Percentiles rank a stretch among this genome's conserved stretches.
Conservation (phyloP, 1,140 invertebrate species). For the Dufourea novaeangliae region DNA sequence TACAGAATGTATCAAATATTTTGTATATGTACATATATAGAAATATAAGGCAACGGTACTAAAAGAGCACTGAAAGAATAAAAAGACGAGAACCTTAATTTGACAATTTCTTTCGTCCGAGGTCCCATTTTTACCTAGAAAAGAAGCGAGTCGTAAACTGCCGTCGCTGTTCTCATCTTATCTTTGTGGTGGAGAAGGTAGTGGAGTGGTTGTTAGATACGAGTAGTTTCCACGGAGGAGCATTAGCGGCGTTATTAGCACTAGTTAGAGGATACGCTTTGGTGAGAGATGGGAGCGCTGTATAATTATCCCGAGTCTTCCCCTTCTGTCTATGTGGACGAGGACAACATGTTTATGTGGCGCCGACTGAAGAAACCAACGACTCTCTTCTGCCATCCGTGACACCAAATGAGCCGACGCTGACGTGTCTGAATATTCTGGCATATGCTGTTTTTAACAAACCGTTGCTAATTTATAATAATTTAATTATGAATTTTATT, state of each 20-base stretch:
- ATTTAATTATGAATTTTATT: background rate
- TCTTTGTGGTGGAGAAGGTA: slow-evolving; percentile 44
- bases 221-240: slow-evolving; percentile 73
- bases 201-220: slow-evolving; percentile 62
- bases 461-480: slow-evolving; percentile 41
- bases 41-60: background rate
- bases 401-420: slow-evolving; percentile 39
- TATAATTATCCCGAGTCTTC: slow-evolving; percentile 72
- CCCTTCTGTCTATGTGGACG: slow-evolving; percentile 42
- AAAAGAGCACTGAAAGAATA: background rate
- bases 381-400: slow-evolving; percentile 49
- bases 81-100: background rate
- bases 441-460: slow-evolving; percentile 31
- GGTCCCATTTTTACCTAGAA: slow-evolving; percentile 23
- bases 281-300: slow-evolving; percentile 70
- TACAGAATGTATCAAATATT: too few relatives aligned
- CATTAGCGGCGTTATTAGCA: slow-evolving; percentile 78
- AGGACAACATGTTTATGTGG: slow-evolving; percentile 70
- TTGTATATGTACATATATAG: too few relatives aligned
- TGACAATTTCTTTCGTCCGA: background rate
- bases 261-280: slow-evolving; percentile 73
- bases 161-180: slow-evolving; percentile 51
- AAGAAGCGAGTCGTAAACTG: slow-evolving; percentile 42
- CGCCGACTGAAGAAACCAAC: slow-evolving; percentile 53
- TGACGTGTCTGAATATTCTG: slow-evolving; percentile 25